These are phyloP conservation scores for Pseudorhiza aurosa DNA, from an alignment of 30 jellyfish, hydroid and myxozoan species.

Conservation along the genomic window DNA sequence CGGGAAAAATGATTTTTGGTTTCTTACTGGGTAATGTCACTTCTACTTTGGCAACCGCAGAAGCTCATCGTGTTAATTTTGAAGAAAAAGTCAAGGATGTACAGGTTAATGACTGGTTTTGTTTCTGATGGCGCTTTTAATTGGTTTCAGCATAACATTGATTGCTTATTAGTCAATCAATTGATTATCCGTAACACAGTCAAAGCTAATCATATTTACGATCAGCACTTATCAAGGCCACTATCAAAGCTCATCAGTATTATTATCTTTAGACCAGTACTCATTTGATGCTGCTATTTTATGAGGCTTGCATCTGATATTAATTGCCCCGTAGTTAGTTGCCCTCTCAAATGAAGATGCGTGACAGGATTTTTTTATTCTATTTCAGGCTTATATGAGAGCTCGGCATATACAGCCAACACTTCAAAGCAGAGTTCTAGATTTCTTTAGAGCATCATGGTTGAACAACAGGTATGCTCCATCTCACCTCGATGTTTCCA, in stretches of 20 bases:
- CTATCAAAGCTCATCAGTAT: too few species aligned
- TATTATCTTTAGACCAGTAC: too few species aligned
- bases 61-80: conserved; percentile 69
- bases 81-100: conserved; percentile 75
- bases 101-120: conserved; percentile 63
- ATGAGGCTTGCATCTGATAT: too few species aligned
- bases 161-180: too few species aligned
- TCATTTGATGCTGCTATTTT: too few species aligned
- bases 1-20: conserved; percentile 76
- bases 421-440: conserved; percentile 63
- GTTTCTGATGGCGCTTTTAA: too few species aligned
- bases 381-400: conserved; percentile 63
- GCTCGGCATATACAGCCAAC: conserved; percentile 43
- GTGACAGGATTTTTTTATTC: neutral
- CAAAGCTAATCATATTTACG: too few species aligned
- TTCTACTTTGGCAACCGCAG: conserved; percentile 70
- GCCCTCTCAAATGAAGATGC: too few species aligned
- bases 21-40: conserved; percentile 83
- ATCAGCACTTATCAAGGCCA: too few species aligned
- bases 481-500: neutral
- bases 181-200: too few species aligned
- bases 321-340: too few species aligned
- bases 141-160: too few species aligned
- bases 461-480: neutral
- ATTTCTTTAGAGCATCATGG: conserved; percentile 75